phyloP scores from a whole-genome alignment of 2,888 invertebrate genomes.

The Archips xylosteana region DNA sequence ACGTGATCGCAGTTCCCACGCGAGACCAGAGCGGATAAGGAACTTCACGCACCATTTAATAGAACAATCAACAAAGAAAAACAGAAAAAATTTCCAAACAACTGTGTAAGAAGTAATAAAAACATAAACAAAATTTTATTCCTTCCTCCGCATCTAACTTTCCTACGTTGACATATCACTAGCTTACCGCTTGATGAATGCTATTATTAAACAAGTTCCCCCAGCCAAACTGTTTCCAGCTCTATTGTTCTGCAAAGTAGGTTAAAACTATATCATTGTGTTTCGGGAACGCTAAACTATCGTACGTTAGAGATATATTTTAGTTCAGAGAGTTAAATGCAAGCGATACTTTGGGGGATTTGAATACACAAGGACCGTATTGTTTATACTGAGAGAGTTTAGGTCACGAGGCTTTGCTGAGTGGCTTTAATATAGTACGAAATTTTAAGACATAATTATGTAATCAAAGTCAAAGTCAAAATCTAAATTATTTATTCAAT shows the following conservation, averaged over 20 bases:
- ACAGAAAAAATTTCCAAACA: no score
- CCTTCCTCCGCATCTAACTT: not conserved
- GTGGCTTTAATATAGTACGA: no score
- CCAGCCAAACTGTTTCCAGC: not conserved
- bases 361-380: not conserved
- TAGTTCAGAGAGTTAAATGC: slow-evolving; percentile 21
- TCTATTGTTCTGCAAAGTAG: not conserved
- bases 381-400: not conserved
- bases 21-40: no score
- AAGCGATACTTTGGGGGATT: slow-evolving; percentile 12
- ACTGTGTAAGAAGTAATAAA: not conserved
- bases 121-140: not conserved
- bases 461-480: no score
- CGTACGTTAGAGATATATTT: slow-evolving; percentile 19
- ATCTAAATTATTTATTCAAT: no score
- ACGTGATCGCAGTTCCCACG: no score
- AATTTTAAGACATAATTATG: no score
- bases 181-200: slow-evolving; percentile 25
- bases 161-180: slow-evolving; percentile 15
- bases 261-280: not conserved
- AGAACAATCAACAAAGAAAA: no score
- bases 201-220: slow-evolving; percentile 5
- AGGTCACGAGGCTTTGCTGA: not conserved
- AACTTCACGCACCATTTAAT: no score
- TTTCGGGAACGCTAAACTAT: slow-evolving; percentile 15